Percentiles rank a stretch among this genome's conserved stretches.
Conservation (phyloP, 2,888 invertebrate species). For the Andrena flavipes region DNA sequence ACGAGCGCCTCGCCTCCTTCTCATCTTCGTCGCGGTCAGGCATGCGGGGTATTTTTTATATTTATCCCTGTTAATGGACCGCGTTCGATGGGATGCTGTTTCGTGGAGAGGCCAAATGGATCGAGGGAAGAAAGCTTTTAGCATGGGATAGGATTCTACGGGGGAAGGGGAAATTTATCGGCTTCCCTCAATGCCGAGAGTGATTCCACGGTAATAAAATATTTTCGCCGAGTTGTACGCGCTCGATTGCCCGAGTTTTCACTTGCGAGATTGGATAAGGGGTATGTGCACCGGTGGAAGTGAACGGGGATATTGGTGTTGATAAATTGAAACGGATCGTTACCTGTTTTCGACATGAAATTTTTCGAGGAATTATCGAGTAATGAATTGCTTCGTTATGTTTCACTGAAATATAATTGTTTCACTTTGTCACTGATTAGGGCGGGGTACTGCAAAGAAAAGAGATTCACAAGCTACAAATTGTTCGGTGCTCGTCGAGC, state of each 20-base stretch:
- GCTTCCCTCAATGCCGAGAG: constrained; percentile 23
- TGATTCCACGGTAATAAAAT: constrained; percentile 47
- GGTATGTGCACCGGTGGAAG: not conserved
- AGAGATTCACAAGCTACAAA: not conserved
- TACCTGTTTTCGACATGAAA: not conserved
- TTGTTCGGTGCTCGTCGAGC: not conserved
- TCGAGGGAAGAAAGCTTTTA: constrained; percentile 44
- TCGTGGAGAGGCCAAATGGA: constrained; percentile 26
- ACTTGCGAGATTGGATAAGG: not conserved
- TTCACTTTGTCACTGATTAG: not conserved
- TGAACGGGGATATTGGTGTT: not conserved
- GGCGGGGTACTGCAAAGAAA: not conserved
- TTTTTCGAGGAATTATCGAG: not conserved
- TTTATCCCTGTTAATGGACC: constrained; percentile 42
- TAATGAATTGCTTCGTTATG: not conserved
- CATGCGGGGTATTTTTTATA: not conserved
- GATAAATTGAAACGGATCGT: not conserved
- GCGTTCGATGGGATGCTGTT: constrained; percentile 26
- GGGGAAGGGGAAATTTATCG: constrained; percentile 50
- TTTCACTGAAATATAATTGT: not conserved
- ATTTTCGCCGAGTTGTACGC: not conserved
- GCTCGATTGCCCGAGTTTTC: not conserved
- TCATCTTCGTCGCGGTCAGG: not conserved
- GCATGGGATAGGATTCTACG: constrained; percentile 17
- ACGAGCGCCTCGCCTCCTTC: not conserved